Evolutionary conservation across 2,797 vertebrate genomes (phyloP), one percentile per base, ranked within the genome.

Genomic region (Semaprochilodus insignis): DNA sequence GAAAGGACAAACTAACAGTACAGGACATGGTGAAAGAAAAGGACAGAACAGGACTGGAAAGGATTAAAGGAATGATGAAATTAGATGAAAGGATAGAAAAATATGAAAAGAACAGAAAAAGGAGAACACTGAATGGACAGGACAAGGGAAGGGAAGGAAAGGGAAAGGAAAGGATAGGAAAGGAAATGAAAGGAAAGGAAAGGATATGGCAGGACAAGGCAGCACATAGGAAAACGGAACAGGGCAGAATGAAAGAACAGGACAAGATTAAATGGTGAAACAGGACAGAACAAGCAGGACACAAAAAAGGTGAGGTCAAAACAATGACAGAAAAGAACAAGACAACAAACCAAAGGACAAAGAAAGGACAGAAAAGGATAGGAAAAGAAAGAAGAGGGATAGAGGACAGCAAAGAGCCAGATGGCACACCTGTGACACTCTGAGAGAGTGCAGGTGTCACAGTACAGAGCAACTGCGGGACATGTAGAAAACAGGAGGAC

Each of bases 361-460:
- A 21, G 4, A 16, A 59, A 40, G 75, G 74, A 70, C 27, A 81
- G 36, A 13, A 57, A 11, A 21, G 10, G 69, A 85, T 40, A 54
- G 51, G 8, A 10, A 34, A 60, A 17, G 52, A 40, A 67, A 13
- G 14, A 27, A 65, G 25, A 55, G 65, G 8, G 10, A 16, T 21
- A 3, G 34, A 21, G 31, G 36, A n/a, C 21, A 23, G 36, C 14
- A 19, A 6, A 21, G 34, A 36, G 23, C 66, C 66, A 69, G 66
- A 69, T 44, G 66, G 66, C 19, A 44, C 36, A 44, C 66, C 36
- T 69, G 34, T 69, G 66, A 69, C 19, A 44, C 34, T 44, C 40
- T 6, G 63, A 44, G 34, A 67, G 66, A 69, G 66, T 11, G 21
- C 65, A 69, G 36, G 36, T 69, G 66, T 69, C 66, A n/a, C 65